Conservation (phyloP, 2,797 vertebrate genomes). For the Cichlasoma orientale region DNA sequence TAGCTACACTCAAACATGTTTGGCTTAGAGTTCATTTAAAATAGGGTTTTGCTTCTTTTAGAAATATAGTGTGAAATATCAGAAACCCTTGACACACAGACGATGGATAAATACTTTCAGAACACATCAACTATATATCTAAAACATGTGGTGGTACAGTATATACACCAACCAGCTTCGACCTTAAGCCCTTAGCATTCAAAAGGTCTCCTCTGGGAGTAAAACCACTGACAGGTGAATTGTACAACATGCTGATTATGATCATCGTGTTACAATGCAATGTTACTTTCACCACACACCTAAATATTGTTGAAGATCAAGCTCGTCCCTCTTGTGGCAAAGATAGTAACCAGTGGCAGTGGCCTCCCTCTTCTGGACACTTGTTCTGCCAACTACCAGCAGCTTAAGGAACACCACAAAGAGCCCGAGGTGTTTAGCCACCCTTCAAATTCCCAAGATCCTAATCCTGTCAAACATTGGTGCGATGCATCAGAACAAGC, state of each 20-base stretch:
- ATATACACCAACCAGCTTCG: background rate
- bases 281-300: background rate
- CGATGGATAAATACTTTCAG: background rate
- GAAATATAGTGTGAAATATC: background rate
- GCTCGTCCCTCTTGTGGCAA: no score
- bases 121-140: background rate
- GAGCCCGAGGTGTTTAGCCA: background rate
- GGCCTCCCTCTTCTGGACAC: background rate
- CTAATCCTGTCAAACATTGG: background rate
- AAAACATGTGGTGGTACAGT: background rate
- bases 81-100: background rate
- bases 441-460: background rate
- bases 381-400: background rate
- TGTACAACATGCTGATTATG: background rate
- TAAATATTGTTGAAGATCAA: no score
- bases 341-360: no score
- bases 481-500: background rate
- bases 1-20: constrained; percentile 5
- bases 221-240: background rate
- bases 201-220: background rate
- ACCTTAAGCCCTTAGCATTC: background rate
- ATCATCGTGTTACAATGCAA: background rate
- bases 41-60: background rate
- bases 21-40: background rate
- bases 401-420: background rate